Conservation (phyloP, 2,113 vertebrate species). For the Probosciger aterrimus region DNA sequence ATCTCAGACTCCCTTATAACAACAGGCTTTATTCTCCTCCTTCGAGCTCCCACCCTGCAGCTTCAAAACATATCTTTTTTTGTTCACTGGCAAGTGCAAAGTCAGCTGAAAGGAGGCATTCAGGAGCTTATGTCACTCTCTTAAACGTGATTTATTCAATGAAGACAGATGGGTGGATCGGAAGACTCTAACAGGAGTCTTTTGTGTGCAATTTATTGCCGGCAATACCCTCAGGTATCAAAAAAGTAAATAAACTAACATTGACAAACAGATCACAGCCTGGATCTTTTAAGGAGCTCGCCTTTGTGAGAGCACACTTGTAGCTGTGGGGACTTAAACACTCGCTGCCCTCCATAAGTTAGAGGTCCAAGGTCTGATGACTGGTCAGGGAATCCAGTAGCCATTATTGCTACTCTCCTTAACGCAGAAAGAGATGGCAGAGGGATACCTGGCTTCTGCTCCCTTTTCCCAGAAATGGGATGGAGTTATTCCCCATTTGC, state of each 20-base stretch:
- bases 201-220: not conserved
- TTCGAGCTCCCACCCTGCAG: not conserved
- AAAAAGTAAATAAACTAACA: not conserved
- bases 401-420: not conserved
- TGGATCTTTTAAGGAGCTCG: not conserved
- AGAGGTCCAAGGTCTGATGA: not conserved
- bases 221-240: not conserved
- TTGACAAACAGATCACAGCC: not conserved
- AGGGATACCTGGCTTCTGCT: not conserved
- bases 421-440: not conserved
- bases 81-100: not conserved
- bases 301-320: not conserved
- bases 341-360: accelerated
- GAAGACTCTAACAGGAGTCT: not conserved
- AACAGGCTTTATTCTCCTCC: not conserved
- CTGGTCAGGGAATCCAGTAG: not conserved
- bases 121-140: not conserved
- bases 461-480: not conserved
- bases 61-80: not conserved
- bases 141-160: not conserved
- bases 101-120: not conserved
- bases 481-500: not conserved
- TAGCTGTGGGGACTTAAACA: not conserved
- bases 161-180: not conserved
- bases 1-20: not conserved